These are phyloP conservation scores for Drosophila rellima DNA, from an alignment of 2,888 invertebrate species.

Conservation along the genomic window DNA sequence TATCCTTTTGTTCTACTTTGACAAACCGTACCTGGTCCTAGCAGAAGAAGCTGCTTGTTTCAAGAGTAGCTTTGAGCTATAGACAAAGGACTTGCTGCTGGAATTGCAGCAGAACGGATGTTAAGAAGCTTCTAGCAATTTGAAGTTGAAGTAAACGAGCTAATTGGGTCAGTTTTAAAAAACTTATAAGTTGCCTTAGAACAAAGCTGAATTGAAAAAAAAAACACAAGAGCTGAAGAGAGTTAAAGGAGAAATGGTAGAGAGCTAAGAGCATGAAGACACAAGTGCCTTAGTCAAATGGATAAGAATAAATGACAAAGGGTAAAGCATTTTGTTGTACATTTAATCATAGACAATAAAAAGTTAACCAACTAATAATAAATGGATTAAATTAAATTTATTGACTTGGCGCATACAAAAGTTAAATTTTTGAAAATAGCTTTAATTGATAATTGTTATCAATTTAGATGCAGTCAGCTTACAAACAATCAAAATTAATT, in stretches of 20 bases:
- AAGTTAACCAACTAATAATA: constrained; percentile 5
- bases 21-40: constrained; percentile 38
- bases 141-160: constrained; percentile 55
- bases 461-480: no score
- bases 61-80: constrained; percentile 42
- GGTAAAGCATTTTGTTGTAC: constrained; percentile 12
- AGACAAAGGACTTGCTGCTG: constrained; percentile 54
- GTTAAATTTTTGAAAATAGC: no score
- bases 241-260: no score
- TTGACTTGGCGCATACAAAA: no score
- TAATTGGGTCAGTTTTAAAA: constrained; percentile 67
- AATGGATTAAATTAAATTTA: neutral
- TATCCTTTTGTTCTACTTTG: constrained; percentile 51
- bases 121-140: constrained; percentile 34
- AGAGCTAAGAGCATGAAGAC: constrained; percentile 26
- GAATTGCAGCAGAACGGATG: constrained; percentile 42
- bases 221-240: constrained; percentile 22
- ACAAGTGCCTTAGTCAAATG: constrained; percentile 12
- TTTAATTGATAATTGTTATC: neutral
- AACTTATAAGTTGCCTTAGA: constrained; percentile 60
- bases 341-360: constrained; percentile 14
- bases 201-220: constrained; percentile 27
- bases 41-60: constrained; percentile 28
- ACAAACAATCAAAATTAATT: no score
- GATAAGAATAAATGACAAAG: constrained; percentile 24